Conservation (phyloP, 2,113 vertebrate species). For the Syngnathus scovelli region DNA sequence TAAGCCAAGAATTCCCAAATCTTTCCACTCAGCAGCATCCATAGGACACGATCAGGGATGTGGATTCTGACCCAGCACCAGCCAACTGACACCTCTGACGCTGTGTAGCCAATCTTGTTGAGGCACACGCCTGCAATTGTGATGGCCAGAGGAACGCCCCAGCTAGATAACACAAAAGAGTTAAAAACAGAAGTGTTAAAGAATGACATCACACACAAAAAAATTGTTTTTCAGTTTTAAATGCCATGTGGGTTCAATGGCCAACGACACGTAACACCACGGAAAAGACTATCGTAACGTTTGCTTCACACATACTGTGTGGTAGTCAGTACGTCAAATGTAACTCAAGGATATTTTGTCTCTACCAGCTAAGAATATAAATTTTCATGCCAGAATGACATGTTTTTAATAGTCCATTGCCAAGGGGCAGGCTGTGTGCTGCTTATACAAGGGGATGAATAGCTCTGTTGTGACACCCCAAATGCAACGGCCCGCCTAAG, state of each 20-base stretch:
- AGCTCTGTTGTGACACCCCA: constrained; percentile 30
- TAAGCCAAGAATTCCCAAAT: constrained; percentile 94
- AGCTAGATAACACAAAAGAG: constrained; percentile 65
- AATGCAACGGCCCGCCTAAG: constrained; percentile 13
- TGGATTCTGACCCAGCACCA: constrained; percentile 92
- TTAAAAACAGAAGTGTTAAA: background rate
- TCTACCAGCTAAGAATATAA: background rate
- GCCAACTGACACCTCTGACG: constrained; percentile 91
- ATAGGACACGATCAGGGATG: constrained; percentile 76
- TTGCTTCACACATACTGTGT: background rate
- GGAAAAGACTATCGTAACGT: constrained; percentile 12
- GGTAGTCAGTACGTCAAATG: background rate
- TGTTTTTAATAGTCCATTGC: constrained; percentile 3
- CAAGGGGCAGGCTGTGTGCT: background rate
- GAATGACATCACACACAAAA: background rate
- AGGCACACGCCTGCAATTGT: constrained; percentile 77
- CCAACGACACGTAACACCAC: constrained; percentile 16
- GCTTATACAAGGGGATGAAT: constrained; percentile 22
- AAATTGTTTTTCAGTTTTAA: background rate
- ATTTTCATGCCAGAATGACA: background rate
- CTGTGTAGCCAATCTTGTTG: constrained; percentile 89
- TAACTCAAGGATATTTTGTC: background rate
- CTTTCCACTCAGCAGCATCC: constrained; percentile 93
- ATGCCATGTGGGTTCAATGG: background rate
- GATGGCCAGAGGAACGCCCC: constrained; percentile 86